Evolutionary conservation across 2,797 vertebrate species (phyloP), one percentile per base, ranked within the genome.

Genomic region (Dermochelys coriacea): DNA sequence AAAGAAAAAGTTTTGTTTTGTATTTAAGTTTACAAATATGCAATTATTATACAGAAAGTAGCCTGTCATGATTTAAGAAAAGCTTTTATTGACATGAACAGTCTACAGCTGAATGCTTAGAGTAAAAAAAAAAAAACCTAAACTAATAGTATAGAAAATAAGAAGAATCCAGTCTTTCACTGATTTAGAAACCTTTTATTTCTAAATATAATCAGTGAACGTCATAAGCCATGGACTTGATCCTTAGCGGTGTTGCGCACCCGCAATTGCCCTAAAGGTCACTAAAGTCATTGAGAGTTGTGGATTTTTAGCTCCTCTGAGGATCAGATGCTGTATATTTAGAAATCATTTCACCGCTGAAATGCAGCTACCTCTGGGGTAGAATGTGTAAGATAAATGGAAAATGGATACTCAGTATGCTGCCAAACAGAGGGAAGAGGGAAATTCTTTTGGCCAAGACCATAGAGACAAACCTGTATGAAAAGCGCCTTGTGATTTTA

Each of bases 191-290:
- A 34, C 23, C 50, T 68, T 84, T 77, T 23, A 59, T 11, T 1
- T 8, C 75, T 37, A 93, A 90, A 79, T 85, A 68, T 51, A 87
- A 87, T 41, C 34, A 10, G 1, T 55, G 37, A 80, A 10, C 49
- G 49, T 88, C 49, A 50, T 82, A 81, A 52, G 51, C 19, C 74
- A 47, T 19, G 49, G 41, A 25, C 2, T 27, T 11, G 31, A 37
- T 4, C 0, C 1, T 0, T 0, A 23, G 12, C 12, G 23, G 16
- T 1, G 12, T 31, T 57, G 92, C 25, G 19, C 1, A 0, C 27
- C 64, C 52, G 10, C 74, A 90, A 45, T 16, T 0, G 0, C 2
- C 27, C 27, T 16, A 29, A 50, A 57, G 45, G 47, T 51, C 2
- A 0, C 25, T n/a, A 57, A 0, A n/a, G 0, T 34, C 47, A 86